Percentiles rank a stretch among this genome's conserved stretches.
Conservation (phyloP, 2,888 invertebrate genomes). For the Odontomyia ornata region DNA sequence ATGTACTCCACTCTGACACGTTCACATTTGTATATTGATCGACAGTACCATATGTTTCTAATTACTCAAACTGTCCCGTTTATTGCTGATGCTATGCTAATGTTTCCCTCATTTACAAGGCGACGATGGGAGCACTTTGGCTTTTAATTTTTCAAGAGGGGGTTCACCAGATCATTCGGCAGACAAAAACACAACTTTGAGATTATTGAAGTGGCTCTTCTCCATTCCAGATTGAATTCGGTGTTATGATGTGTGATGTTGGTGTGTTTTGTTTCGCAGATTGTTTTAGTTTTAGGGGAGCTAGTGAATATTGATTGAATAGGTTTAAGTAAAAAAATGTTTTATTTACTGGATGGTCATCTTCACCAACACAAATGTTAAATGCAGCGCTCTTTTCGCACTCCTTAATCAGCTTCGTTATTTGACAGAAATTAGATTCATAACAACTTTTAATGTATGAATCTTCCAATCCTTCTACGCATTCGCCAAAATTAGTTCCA, state of each 20-base stretch:
- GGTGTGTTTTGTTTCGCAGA: background rate
- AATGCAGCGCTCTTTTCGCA: too few relatives aligned
- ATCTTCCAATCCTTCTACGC: too few relatives aligned
- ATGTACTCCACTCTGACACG: background rate
- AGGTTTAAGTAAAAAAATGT: too few relatives aligned
- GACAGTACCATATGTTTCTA: constrained; percentile 34
- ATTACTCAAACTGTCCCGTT: constrained; percentile 29
- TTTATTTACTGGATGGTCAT: too few relatives aligned
- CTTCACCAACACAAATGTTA: too few relatives aligned
- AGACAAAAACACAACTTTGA: background rate
- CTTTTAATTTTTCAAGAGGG: background rate
- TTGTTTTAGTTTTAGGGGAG: background rate
- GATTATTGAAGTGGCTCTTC: background rate
- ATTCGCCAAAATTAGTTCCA: too few relatives aligned
- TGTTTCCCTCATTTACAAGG: constrained; percentile 16
- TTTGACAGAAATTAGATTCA: too few relatives aligned
- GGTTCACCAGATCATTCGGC: background rate
- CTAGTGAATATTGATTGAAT: too few relatives aligned
- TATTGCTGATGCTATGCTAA: constrained; percentile 12
- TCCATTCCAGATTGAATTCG: background rate
- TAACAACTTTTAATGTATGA: too few relatives aligned
- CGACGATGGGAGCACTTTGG: background rate
- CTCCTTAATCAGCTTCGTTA: too few relatives aligned
- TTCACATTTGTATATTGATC: constrained; percentile 30
- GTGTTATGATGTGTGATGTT: background rate